phyloP scores from a whole-genome alignment of 2,797 vertebrate species.

The Pristis pectinata region DNA sequence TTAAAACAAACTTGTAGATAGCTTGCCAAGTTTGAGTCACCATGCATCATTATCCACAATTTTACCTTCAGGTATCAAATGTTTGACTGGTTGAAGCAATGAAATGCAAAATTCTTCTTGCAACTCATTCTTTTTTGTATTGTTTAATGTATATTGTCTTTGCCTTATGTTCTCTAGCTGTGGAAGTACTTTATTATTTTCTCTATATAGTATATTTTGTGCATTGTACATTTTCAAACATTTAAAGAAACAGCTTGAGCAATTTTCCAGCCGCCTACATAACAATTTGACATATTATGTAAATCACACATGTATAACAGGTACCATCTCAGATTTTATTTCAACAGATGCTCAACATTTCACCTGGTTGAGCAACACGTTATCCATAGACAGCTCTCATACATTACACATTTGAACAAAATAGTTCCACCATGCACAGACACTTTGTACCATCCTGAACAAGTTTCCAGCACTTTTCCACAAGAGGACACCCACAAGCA shows the following conservation, averaged over 20 bases:
- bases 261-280: not conserved
- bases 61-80: not conserved
- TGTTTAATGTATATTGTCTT: not conserved
- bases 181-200: not conserved
- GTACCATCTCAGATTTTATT: constrained; percentile 75
- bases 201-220: constrained; percentile 1
- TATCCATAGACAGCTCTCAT: constrained; percentile 53
- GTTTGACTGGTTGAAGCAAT: too few relatives aligned
- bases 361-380: constrained; percentile 52
- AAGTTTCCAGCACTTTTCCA: constrained; percentile 30
- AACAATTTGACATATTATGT: not conserved
- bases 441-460: constrained; percentile 33
- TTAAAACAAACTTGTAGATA: not conserved
- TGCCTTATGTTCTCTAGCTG: not conserved
- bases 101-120: not conserved
- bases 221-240: not conserved
- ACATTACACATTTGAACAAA: constrained; percentile 43
- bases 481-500: not conserved
- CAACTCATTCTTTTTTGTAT: not conserved
- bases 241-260: too few relatives aligned
- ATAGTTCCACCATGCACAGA: not conserved
- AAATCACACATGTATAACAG: constrained; percentile 38
- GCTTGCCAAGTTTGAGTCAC: not conserved
- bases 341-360: constrained; percentile 57
- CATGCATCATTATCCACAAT: not conserved